Conservation (phyloP, 2,113 vertebrate species). For the Rhea americana region DNA sequence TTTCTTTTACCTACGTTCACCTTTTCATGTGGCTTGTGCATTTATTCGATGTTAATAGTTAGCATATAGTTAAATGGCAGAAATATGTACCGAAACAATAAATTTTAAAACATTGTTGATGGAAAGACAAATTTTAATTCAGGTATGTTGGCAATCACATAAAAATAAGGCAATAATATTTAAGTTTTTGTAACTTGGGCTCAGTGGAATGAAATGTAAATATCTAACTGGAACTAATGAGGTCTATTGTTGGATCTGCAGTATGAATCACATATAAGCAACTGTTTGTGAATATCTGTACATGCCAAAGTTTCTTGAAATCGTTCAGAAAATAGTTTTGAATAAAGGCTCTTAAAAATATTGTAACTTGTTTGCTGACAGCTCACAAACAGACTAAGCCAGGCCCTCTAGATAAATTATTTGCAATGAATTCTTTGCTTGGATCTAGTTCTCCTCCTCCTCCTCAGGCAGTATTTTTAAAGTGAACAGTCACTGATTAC, state of each 20-base stretch:
- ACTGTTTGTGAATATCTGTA: not conserved
- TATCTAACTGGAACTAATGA: not conserved
- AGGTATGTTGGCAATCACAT: not conserved
- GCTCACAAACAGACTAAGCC: not conserved
- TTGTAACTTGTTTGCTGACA: not conserved
- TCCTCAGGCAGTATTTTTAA: conserved; percentile 34
- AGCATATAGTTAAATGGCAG: not conserved
- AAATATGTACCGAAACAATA: not conserved
- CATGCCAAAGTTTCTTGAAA: not conserved
- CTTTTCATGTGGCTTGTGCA: not conserved
- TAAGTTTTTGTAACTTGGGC: not conserved
- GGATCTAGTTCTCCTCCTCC: not conserved
- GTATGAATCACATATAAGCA: not conserved
- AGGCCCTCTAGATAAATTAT: conserved; percentile 16
- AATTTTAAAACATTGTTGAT: not conserved
- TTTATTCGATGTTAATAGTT: conserved; percentile 17
- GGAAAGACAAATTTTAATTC: not conserved
- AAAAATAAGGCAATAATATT: not conserved
- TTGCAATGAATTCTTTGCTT: conserved; percentile 4
- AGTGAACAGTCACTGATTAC: not conserved
- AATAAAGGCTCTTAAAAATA: not conserved
- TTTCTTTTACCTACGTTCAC: not conserved
- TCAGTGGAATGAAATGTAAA: not conserved
- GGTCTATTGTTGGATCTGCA: not conserved
- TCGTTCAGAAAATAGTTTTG: not conserved